Base-by-base conservation (phyloP, 2,797 vertebrate species). In the Lycodopsis pacificus region DNA sequence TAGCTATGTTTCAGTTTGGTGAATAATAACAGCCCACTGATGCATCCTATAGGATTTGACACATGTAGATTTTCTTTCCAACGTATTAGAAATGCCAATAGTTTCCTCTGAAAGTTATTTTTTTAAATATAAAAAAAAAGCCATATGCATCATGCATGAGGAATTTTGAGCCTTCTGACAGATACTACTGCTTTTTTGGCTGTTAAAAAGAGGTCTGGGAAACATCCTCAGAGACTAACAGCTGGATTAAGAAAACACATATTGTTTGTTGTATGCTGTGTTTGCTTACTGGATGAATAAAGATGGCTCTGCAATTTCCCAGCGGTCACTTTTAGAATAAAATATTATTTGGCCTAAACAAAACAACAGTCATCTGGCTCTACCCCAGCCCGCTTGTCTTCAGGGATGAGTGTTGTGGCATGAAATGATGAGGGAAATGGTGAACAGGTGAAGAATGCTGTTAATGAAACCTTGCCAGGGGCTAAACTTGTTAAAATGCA, bases 401-500 rank as follows among this genome's bases (percentile, higher is more conserved):
- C 36, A 4, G 72, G 74, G 65, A 86, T 68, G 82, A 80, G 59
- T 48, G 61, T 61, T 86, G 76, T 83, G 82, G 73, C 68, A 80
- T 79, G 77, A 82, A 85, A 82, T 84, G 78, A 58, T 77, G 71
- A 38, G 48, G 63, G 77, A 80, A 82, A 76, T 62, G 61, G 51
- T 67, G 67, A 73, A 65, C 76, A 88, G 79, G 85, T 88, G 86
- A 89, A 66, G 25, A 74, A 74, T 53, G 79, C 68, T 85, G 64
- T 69, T 89, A 81, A 84, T 78, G 70, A 87, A 89, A 89, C 81
- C 79, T 79, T 86, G 90, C 89, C 86, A 62, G 74, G 51, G 91
- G 93, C 88, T 62, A 76, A 87, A 89, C 89, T 76, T 89, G 80
- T 92, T 93, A 72, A 79, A 84, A 89, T 89, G 76, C 77, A 74